Base-by-base conservation (phyloP, 2,113 vertebrate genomes). In the Daubentonia madagascariensis region DNA sequence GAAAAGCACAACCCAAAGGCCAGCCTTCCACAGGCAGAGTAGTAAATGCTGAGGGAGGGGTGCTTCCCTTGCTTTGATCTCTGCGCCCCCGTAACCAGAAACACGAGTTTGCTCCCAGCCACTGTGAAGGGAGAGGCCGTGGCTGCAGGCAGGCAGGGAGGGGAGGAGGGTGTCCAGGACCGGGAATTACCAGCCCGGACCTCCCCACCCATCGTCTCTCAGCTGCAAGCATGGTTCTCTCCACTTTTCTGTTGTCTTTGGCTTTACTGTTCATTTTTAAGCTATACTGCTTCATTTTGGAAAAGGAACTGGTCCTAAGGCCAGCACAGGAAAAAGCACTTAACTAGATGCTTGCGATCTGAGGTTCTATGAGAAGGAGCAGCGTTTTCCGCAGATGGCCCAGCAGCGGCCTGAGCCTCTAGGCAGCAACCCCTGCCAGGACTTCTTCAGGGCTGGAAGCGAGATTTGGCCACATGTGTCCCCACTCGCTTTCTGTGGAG, bases 81-180 rank as follows among this genome's bases (percentile, higher is more conserved):
- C 1, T 0, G 5, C 7, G 0, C 25, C 23, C 23, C 35, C 3
- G 0, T 43, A 3, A 59, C 30, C 43, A 18, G 18, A 76, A 61
- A 18, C 37, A 0, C 4, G 37, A 17, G 43, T 52, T n/a, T 52
- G 40, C 12, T n/a, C 12, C 28, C 70, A 52, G 68, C 43, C 8
- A 50, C 59, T 2, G 8, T 3, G 25, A 10, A 16, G 76, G 75
- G 65, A 54, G 32, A 61, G 67, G 35, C 65, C 1, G 14, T 22
- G 13, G 35, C 28, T 13, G 50, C 30, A 54, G 50, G 50, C 5
- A 13, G 22, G 35, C n/a, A 2, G 1, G 28, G 40, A 25, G 37
- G 16, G 1, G 17, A 12, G 18, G 16, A 45, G 20, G 3, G n/a
- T 8, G 4, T 6, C 5, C 5, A 7, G 40, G 57, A 0, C 3